These are phyloP conservation scores for Laticauda colubrina DNA, from an alignment of 2,113 vertebrate genomes.

Conservation along the genomic window DNA sequence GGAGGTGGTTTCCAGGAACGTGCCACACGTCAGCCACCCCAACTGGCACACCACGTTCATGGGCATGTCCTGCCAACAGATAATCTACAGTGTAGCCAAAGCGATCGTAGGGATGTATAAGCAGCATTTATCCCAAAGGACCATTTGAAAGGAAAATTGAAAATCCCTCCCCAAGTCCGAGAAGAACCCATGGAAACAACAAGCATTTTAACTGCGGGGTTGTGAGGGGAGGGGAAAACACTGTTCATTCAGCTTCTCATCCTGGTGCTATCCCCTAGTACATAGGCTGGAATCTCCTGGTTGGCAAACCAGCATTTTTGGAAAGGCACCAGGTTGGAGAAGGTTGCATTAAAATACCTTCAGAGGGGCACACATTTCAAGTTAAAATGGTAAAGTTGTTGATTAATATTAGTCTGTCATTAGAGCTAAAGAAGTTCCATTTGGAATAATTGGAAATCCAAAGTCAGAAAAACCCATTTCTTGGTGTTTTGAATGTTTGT, in stretches of 20 bases:
- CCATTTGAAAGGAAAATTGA: slow-evolving; percentile 61
- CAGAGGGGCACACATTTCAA: slow-evolving; percentile 11
- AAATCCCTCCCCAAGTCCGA: slow-evolving; percentile 27
- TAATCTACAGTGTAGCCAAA: slow-evolving; percentile 89
- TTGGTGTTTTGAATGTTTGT: background rate
- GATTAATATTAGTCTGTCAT: slow-evolving; percentile 34
- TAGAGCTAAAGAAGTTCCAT: background rate
- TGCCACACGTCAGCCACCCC: slow-evolving; percentile 76
- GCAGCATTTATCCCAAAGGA: slow-evolving; percentile 79
- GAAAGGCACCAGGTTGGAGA: background rate
- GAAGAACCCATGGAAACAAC: slow-evolving; percentile 5
- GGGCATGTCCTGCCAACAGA: slow-evolving; percentile 85
- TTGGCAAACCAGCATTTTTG: background rate
- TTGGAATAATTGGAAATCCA: slow-evolving; percentile 35
- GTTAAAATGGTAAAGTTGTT: slow-evolving; percentile 22
- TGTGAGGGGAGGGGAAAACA: background rate
- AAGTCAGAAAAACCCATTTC: background rate
- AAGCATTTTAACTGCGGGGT: background rate
- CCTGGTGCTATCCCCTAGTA: background rate
- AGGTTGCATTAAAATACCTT: slow-evolving; percentile 3
- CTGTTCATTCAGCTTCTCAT: background rate
- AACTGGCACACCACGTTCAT: slow-evolving; percentile 90
- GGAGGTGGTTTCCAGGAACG: slow-evolving; percentile 87
- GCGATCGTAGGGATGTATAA: slow-evolving; percentile 92
- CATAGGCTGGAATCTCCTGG: background rate